A percentile compares a stretch with the other conserved stretches of the same genome.
Evolutionary conservation across 1,140 invertebrate species (phyloP).

Genomic region (Atopsyche davidsoni): DNA sequence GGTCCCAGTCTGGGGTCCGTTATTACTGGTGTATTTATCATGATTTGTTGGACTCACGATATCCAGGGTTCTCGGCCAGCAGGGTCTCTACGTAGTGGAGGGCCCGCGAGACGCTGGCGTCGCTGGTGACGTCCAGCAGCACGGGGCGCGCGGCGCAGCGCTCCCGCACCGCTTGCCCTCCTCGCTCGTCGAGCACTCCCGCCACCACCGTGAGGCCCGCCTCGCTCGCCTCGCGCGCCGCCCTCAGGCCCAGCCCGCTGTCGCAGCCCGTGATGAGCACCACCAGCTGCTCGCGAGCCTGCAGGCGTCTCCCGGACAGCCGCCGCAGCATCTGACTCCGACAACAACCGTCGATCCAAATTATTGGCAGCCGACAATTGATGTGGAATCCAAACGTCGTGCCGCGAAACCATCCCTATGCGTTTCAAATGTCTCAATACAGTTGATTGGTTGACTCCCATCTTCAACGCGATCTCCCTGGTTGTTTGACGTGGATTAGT

Average conservation of each 20-base stretch:
- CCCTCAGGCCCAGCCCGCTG: conserved; percentile 71
- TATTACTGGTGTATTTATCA: too few species aligned
- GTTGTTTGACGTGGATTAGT: not conserved
- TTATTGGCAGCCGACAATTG: too few species aligned
- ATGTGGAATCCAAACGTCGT: too few species aligned
- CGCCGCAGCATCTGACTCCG: not conserved
- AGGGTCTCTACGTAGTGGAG: conserved; percentile 38
- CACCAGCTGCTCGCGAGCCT: conserved; percentile 32
- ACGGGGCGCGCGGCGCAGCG: conserved; percentile 28
- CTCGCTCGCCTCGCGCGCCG: conserved; percentile 56
- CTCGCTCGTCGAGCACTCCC: conserved; percentile 56
- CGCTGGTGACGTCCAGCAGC: conserved; percentile 62
- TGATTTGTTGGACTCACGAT: conserved; percentile 54
- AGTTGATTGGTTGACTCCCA: not conserved
- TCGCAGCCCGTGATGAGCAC: conserved; percentile 76
- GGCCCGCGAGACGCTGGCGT: conserved; percentile 50
- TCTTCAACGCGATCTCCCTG: not conserved
- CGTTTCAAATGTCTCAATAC: not conserved
- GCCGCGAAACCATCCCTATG: too few species aligned
- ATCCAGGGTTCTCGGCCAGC: conserved; percentile 41
- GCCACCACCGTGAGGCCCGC: conserved; percentile 62
- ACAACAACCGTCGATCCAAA: too few species aligned
- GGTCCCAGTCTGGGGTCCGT: too few species aligned
- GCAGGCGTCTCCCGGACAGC: not conserved
- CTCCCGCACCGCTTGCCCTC: conserved; percentile 38